Evolutionary conservation across 2,797 vertebrate genomes (phyloP).

Genomic region (Fistularia tabacaria): DNA sequence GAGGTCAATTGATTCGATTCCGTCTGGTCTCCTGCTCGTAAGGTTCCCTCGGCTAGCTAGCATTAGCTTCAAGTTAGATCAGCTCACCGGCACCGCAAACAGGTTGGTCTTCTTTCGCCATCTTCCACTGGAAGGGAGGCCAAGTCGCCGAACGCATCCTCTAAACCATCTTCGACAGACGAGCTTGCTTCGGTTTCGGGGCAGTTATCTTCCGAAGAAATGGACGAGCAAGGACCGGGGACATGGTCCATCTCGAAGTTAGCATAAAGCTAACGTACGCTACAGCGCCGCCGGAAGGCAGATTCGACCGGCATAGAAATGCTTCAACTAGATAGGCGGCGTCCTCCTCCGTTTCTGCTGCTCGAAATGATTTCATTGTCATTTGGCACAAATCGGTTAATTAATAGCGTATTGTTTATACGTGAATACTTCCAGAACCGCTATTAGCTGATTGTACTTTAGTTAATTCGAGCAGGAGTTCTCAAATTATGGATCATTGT

Average conservation of each 20-base stretch:
- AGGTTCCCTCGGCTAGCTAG: slow-evolving; percentile 33
- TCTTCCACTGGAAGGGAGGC: slow-evolving; percentile 84
- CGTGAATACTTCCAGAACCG: too few relatives aligned
- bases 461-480: too few relatives aligned
- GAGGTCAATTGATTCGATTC: neutral
- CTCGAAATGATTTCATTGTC: too few relatives aligned
- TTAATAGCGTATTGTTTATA: too few relatives aligned
- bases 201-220: slow-evolving; percentile 27
- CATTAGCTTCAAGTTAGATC: slow-evolving; percentile 45
- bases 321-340: neutral
- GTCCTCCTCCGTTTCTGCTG: neutral
- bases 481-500: too few relatives aligned
- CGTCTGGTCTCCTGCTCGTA: too few relatives aligned
- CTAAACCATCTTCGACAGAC: slow-evolving; percentile 48
- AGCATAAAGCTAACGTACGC: slow-evolving; percentile 36
- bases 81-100: slow-evolving; percentile 86
- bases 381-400: too few relatives aligned
- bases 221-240: slow-evolving; percentile 17
- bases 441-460: too few relatives aligned
- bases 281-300: slow-evolving; percentile 6
- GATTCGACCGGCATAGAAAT: slow-evolving; percentile 16
- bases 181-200: neutral
- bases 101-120: slow-evolving; percentile 82
- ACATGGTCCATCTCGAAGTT: slow-evolving; percentile 54
- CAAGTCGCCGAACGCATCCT: slow-evolving; percentile 76